Conservation (phyloP, 2,888 invertebrate genomes). For the Julus scandinavius region DNA sequence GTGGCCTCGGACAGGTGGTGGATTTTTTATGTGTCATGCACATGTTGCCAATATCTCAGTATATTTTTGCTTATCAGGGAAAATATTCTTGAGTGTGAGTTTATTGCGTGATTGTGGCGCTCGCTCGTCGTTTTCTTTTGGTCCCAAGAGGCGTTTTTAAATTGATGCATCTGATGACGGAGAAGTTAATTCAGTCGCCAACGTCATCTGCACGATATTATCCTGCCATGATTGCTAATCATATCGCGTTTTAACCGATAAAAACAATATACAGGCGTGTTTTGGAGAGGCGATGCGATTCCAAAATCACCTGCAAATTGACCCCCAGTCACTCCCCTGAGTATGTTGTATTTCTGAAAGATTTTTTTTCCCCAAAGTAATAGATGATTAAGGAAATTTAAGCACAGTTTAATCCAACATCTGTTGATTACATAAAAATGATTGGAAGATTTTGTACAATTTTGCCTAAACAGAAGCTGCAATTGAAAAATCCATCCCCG, state of each 20-base stretch:
- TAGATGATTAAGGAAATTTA: too few species aligned
- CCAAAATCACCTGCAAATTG: neutral
- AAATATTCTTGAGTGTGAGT: neutral
- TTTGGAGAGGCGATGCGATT: neutral
- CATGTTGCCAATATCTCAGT: conserved; percentile 22
- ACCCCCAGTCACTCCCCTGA: too few species aligned
- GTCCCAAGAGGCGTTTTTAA: neutral
- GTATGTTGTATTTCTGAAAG: too few species aligned
- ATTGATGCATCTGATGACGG: conserved; percentile 21
- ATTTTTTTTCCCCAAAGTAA: too few species aligned
- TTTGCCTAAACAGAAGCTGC: too few species aligned
- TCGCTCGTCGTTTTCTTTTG: conserved; percentile 13
- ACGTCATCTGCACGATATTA: neutral
- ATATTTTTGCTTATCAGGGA: neutral
- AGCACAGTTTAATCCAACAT: too few species aligned
- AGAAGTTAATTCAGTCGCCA: neutral
- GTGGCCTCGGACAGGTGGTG: neutral
- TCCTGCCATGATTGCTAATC: neutral
- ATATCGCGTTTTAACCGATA: neutral
- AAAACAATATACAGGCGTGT: neutral
- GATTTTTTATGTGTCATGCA: conserved; percentile 26
- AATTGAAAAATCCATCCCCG: too few species aligned
- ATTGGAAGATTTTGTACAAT: too few species aligned
- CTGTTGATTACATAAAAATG: too few species aligned
- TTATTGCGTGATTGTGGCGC: neutral